These are phyloP conservation scores for Drosophila kikkawai DNA, from an alignment of 1,140 invertebrate species.

Conservation along the genomic window DNA sequence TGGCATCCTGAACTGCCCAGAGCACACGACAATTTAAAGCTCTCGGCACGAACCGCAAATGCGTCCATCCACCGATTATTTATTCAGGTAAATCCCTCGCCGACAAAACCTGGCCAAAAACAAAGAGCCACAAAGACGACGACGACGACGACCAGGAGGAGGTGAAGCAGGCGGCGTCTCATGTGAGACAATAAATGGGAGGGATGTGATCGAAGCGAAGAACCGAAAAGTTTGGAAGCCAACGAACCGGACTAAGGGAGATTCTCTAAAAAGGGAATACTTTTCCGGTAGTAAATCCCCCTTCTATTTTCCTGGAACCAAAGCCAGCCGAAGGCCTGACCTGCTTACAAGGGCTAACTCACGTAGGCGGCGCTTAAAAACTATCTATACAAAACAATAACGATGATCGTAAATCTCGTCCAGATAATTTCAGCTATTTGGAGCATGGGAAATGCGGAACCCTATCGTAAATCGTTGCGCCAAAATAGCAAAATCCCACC, in stretches of 20 bases:
- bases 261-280: constrained; percentile 8
- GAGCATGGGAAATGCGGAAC: neutral
- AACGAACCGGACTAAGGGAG: neutral
- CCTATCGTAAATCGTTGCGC: constrained; percentile 20
- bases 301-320: neutral
- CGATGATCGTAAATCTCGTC: constrained; percentile 38
- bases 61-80: constrained; percentile 47
- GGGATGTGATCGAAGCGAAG: neutral
- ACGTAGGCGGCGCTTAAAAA: constrained; percentile 7
- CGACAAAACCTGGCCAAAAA: constrained; percentile 17
- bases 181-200: constrained; percentile 11
- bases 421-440: constrained; percentile 11
- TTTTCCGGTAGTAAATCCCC: constrained; percentile 17
- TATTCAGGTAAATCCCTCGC: constrained; percentile 71
- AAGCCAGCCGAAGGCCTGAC: constrained; percentile 2
- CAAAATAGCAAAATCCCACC: constrained; percentile 2
- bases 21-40: constrained; percentile 68
- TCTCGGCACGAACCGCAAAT: constrained; percentile 66
- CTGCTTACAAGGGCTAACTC: constrained; percentile 6
- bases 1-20: constrained; percentile 66
- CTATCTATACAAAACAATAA: constrained; percentile 7
- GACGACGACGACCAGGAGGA: too few relatives aligned
- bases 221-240: constrained; percentile 6
- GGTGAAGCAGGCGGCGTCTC: neutral
- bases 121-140: constrained; percentile 34